phyloP scores from a whole-genome alignment of 2,888 invertebrate species.

The Ectropis crepuscularia region DNA sequence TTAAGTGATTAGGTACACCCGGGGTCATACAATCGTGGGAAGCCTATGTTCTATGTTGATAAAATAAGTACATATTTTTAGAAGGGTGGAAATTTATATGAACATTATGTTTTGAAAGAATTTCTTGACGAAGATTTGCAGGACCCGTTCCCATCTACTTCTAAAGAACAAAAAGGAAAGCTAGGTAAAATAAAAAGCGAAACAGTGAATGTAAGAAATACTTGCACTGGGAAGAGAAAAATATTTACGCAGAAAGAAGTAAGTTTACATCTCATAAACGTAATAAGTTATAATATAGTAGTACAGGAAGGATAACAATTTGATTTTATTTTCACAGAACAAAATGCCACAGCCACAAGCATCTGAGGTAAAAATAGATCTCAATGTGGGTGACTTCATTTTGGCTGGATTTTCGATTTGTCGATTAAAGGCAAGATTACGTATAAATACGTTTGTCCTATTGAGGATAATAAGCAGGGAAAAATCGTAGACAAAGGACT shows the following conservation, averaged over 20 bases:
- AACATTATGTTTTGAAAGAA: slow-evolving; percentile 22
- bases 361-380: too few relatives aligned
- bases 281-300: slow-evolving; percentile 4
- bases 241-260: background rate
- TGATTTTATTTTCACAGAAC: slow-evolving; percentile 24
- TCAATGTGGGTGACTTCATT: too few relatives aligned
- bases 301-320: slow-evolving; percentile 22
- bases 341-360: slow-evolving; percentile 26
- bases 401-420: slow-evolving; percentile 18
- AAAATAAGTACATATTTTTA: too few relatives aligned
- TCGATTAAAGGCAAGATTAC: slow-evolving; percentile 20
- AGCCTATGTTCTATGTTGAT: slow-evolving; percentile 13
- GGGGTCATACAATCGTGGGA: slow-evolving; percentile 8
- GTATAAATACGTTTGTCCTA: slow-evolving; percentile 23
- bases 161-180: slow-evolving; percentile 20
- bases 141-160: slow-evolving; percentile 19
- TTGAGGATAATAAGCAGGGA: slow-evolving; percentile 18
- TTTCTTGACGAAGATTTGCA: slow-evolving; percentile 22
- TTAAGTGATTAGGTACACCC: too few relatives aligned
- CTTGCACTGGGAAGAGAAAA: background rate
- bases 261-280: slow-evolving; percentile 1
- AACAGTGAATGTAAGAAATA: background rate
- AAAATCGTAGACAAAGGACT: slow-evolving; percentile 1
- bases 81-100: slow-evolving; percentile 15
- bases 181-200: slow-evolving; percentile 14